These are phyloP conservation scores for Hydractinia symbiolongicarpus DNA, from an alignment of 30 jellyfish, hydroid and myxozoan genomes.

Conservation along the genomic window DNA sequence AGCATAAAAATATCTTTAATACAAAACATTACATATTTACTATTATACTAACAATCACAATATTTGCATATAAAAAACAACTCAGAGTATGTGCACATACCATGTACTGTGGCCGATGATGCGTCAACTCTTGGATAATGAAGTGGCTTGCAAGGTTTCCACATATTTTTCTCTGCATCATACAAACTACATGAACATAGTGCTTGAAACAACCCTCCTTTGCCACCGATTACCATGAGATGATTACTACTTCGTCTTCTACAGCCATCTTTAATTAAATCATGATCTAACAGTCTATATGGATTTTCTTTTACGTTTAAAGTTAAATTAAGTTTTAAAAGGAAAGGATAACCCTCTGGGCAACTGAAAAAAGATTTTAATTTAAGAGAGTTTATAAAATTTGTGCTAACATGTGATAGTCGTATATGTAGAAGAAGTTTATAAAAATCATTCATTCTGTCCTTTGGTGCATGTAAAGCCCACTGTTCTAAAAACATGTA, in stretches of 20 bases:
- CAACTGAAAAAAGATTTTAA: slow-evolving; percentile 33
- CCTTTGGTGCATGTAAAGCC: slow-evolving; percentile 49
- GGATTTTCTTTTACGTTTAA: slow-evolving; percentile 52
- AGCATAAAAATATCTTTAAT: too few species aligned
- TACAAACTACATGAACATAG: slow-evolving; percentile 48
- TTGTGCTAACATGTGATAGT: slow-evolving; percentile 45
- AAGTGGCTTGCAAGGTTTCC: slow-evolving; percentile 50
- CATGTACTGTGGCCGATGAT: slow-evolving; percentile 67
- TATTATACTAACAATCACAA: too few species aligned
- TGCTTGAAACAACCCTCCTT: slow-evolving; percentile 52
- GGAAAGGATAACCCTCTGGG: slow-evolving; percentile 10
- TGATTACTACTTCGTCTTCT: slow-evolving; percentile 54
- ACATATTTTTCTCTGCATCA: slow-evolving; percentile 26
- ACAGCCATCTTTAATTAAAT: slow-evolving; percentile 30
- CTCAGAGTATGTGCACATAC: slow-evolving; percentile 23
- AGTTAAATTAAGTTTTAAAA: slow-evolving; percentile 30
- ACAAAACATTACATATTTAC: too few species aligned
- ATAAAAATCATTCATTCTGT: slow-evolving; percentile 47
- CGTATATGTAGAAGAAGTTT: slow-evolving; percentile 48
- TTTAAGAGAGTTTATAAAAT: slow-evolving; percentile 25
- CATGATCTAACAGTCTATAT: slow-evolving; percentile 36
- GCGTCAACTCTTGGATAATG: slow-evolving; percentile 61
- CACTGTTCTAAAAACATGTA: slow-evolving; percentile 62
- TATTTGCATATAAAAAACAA: too few species aligned
- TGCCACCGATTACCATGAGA: slow-evolving; percentile 72